Evolutionary conservation across 2,797 vertebrate species (phyloP).

Genomic region (Liasis olivaceus): DNA sequence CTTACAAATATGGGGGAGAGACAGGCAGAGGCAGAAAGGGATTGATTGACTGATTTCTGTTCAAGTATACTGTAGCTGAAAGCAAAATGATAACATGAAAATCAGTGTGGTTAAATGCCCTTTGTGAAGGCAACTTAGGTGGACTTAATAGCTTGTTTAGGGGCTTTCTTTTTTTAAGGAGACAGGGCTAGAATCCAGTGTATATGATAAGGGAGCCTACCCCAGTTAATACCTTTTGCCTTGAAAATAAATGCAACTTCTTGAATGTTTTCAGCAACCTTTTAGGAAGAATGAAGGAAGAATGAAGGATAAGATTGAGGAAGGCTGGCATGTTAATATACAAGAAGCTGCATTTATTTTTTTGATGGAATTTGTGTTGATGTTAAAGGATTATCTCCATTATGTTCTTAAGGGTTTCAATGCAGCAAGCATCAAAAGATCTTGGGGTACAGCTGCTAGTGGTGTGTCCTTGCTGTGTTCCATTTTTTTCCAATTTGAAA

Average conservation of each 20-base stretch:
- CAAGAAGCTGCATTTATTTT: not conserved
- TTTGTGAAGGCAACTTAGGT: not conserved
- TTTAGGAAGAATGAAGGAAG: not conserved
- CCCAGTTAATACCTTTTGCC: not conserved
- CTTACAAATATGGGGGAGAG: not conserved
- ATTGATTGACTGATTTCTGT: not conserved
- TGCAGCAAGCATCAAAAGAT: not conserved
- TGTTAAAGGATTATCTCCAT: not conserved
- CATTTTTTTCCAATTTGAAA: not conserved
- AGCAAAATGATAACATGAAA: not conserved
- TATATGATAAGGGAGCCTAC: not conserved
- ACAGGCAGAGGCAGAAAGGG: not conserved
- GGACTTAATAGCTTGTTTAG: not conserved
- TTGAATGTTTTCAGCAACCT: not conserved
- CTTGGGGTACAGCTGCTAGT: conserved; percentile 30
- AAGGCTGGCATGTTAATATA: not conserved
- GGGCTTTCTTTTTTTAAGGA: not conserved
- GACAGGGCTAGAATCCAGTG: not conserved
- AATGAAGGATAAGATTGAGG: not conserved
- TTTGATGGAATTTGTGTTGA: not conserved
- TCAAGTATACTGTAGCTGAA: not conserved
- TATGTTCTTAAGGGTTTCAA: conserved; percentile 7
- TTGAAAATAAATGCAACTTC: not conserved
- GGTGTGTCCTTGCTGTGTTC: not conserved
- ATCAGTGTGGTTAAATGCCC: not conserved